Evolutionary conservation across 1,140 invertebrate species (phyloP), one percentile per base, ranked within the genome.

Genomic region (Pinna nobilis): DNA sequence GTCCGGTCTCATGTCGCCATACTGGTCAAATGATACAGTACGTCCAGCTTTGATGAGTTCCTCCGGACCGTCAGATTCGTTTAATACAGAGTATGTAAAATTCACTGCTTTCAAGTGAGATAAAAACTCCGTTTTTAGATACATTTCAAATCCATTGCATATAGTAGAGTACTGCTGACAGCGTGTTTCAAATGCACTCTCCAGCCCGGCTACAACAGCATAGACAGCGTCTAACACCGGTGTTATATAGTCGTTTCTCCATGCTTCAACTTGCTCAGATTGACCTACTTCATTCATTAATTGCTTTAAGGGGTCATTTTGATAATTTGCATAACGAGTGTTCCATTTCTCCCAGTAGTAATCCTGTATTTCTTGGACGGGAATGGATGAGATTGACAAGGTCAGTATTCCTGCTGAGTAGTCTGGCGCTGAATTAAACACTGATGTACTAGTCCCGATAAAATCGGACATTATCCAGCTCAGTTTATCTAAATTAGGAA

Each of bases 381-480:
- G 7, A 20, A 67, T 32, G 2, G 50, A 63, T 37, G 75, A 50
- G 18, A 63, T 72, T 0, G 74, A 74, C 6, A 84, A 47, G 0
- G 79, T 74, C 23, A 82, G 60, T 0, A 64, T 74, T 3, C 74
- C 75, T 18, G 75, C 60, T 0, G 67, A 57, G 9, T 71, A 28
- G 39, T 73, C 61, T 3, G 33, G 20, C 7, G 44, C 37, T 1
- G 55, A 33, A 15, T 66, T 50, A 33, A 78, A 70, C 2, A 74
- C 64, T 7, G 60, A 41, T 1, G 53, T 49, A 61, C 70, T 55
- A n/a, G 63, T 66, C 35, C 82, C 79, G 6, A 80, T 61, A 28
- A 76, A 64, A 41, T 84, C 79, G 0, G 77, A 76, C 51, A 84
- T 70, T 11, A 84, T 76, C 79, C 79, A 84, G 11, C 67, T 72